Evolutionary conservation across 2,888 invertebrate genomes (phyloP).

Genomic region (Cryptus armator): DNA sequence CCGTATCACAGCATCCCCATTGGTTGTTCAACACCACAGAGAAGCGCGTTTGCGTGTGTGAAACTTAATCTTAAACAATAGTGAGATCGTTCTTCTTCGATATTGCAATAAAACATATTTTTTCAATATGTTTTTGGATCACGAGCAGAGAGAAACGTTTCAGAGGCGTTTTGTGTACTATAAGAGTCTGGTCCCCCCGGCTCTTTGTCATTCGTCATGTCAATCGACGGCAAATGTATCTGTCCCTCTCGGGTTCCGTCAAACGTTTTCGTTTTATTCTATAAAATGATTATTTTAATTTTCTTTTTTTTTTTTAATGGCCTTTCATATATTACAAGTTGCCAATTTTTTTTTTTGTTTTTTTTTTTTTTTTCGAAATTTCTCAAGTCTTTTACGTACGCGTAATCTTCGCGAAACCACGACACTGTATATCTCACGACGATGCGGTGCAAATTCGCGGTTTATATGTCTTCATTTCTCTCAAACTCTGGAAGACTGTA

Average conservation of each 20-base stretch:
- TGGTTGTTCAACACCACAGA: constrained; percentile 43
- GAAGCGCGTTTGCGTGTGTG: constrained; percentile 48
- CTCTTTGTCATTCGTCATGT: constrained; percentile 41
- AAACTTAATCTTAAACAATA: constrained; percentile 61
- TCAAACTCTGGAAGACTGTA: constrained; percentile 70
- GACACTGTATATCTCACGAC: constrained; percentile 9
- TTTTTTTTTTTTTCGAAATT: neutral
- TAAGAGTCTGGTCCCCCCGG: constrained; percentile 58
- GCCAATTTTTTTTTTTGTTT: neutral
- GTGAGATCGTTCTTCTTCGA: constrained; percentile 61
- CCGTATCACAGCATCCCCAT: constrained; percentile 63
- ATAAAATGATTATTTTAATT: neutral
- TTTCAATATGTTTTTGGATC: constrained; percentile 45
- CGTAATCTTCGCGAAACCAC: constrained; percentile 29
- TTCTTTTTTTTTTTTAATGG: neutral
- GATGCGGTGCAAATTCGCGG: constrained; percentile 21
- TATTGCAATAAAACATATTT: constrained; percentile 55
- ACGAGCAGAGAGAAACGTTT: constrained; percentile 60
- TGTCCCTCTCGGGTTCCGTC: neutral
- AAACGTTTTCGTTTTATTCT: constrained; percentile 1
- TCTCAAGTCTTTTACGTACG: constrained; percentile 17
- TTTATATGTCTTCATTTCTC: constrained; percentile 10
- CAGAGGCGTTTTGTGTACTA: constrained; percentile 41
- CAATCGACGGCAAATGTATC: constrained; percentile 32
- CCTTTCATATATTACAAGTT: constrained; percentile 29